Evolutionary conservation across 2,797 vertebrate genomes (phyloP).

Genomic region (Sciurus vulgaris): DNA sequence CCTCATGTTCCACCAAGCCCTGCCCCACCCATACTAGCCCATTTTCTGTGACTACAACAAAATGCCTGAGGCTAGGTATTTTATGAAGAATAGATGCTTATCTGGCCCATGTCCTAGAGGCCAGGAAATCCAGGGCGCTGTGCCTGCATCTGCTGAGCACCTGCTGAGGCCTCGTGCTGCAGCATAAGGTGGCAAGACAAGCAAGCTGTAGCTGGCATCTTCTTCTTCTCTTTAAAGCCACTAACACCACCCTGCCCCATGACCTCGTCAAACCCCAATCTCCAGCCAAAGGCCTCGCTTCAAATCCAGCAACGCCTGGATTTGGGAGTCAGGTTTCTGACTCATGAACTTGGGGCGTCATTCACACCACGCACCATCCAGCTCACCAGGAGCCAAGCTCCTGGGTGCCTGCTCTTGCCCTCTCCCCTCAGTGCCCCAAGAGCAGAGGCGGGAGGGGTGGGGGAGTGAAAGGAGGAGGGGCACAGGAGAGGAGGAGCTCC

Average conservation of each 20-base stretch:
- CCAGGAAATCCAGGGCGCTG: background rate
- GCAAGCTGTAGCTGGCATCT: no score
- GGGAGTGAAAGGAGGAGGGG: no score
- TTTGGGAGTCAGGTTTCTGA: background rate
- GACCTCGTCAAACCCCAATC: background rate
- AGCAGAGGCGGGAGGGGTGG: background rate
- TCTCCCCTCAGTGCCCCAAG: background rate
- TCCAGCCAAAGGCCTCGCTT: background rate
- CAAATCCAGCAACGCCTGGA: background rate
- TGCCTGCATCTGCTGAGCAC: background rate
- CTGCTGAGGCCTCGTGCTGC: background rate
- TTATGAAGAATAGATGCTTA: background rate
- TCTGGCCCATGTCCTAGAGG: background rate
- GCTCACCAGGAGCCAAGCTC: background rate
- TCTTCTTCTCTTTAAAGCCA: background rate
- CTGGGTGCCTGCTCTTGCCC: no score
- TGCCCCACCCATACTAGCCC: background rate
- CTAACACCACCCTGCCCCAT: background rate
- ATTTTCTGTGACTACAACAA: background rate
- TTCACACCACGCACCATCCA: background rate
- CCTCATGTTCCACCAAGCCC: background rate
- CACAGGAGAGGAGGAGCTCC: background rate
- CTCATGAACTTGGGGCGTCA: no score
- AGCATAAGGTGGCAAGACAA: background rate
- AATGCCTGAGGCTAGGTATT: background rate